Conservation (phyloP, 2,888 invertebrate genomes). For the Thelaira solivaga region DNA sequence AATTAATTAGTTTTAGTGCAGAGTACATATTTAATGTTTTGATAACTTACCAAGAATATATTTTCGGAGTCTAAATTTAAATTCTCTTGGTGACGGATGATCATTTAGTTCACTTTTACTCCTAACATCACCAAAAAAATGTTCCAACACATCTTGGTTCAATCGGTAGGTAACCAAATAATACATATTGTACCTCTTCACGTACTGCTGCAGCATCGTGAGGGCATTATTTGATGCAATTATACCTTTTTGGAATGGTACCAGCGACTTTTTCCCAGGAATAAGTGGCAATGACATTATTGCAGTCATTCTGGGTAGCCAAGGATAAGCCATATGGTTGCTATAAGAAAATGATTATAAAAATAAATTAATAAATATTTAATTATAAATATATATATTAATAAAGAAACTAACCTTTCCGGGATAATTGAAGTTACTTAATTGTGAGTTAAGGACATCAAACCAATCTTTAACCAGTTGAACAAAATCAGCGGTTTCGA, state of each 20-base stretch:
- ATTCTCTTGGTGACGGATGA: not conserved
- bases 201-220: too few relatives aligned
- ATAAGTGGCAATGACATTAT: too few relatives aligned
- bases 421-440: not conserved
- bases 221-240: too few relatives aligned
- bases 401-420: not conserved
- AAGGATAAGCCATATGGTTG: too few relatives aligned
- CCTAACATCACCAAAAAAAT: not conserved
- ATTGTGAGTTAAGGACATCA: too few relatives aligned
- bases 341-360: too few relatives aligned
- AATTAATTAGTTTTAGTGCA: not conserved
- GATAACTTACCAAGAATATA: not conserved
- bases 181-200: not conserved
- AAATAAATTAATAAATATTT: too few relatives aligned
- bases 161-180: not conserved
- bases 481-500: not conserved
- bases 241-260: too few relatives aligned
- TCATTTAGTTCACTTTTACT: not conserved
- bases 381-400: too few relatives aligned
- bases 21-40: not conserved
- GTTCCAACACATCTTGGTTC: not conserved
- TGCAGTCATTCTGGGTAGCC: too few relatives aligned
- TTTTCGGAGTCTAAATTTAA: not conserved
- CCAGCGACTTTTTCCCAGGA: too few relatives aligned
- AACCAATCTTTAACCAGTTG: not conserved